These are phyloP conservation scores for Leptodactylus fuscus DNA, from an alignment of 2,113 vertebrate species.

Conservation along the genomic window DNA sequence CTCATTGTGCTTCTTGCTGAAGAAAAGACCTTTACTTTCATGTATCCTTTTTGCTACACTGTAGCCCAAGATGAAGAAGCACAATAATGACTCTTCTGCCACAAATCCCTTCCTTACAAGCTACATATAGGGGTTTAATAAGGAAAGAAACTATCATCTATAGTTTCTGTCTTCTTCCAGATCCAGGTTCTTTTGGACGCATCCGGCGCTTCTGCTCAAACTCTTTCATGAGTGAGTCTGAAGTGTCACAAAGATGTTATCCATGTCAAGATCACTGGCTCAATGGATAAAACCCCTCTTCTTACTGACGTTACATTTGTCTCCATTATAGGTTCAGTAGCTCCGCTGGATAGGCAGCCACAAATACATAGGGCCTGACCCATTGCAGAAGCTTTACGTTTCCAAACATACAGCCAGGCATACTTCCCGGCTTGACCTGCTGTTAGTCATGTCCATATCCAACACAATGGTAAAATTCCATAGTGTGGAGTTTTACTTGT, in stretches of 20 bases:
- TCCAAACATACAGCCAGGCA: slow-evolving; percentile 39
- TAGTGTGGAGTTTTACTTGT: neutral
- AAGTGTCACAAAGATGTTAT: neutral
- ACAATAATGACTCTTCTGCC: neutral
- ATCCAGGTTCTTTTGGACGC: neutral
- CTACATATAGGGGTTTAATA: neutral
- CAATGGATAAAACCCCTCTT: neutral
- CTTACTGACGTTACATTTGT: slow-evolving; percentile 12
- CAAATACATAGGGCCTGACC: neutral
- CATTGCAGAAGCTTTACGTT: neutral
- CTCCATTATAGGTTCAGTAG: slow-evolving; percentile 5
- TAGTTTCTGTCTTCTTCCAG: neutral
- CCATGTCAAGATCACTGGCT: neutral
- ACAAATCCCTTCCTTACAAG: neutral
- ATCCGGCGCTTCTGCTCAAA: neutral
- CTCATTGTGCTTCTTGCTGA: neutral
- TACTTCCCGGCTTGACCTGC: slow-evolving; percentile 1
- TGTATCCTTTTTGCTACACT: neutral
- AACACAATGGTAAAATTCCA: neutral
- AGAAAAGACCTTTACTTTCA: too few species aligned
- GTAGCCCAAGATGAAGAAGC: neutral
- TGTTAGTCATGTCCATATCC: neutral
- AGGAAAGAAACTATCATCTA: neutral
- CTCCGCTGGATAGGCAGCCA: neutral
- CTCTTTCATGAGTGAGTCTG: neutral